These are phyloP conservation scores for Premnoplex brunnescens DNA, from an alignment of 2,797 vertebrate species.

Conservation along the genomic window DNA sequence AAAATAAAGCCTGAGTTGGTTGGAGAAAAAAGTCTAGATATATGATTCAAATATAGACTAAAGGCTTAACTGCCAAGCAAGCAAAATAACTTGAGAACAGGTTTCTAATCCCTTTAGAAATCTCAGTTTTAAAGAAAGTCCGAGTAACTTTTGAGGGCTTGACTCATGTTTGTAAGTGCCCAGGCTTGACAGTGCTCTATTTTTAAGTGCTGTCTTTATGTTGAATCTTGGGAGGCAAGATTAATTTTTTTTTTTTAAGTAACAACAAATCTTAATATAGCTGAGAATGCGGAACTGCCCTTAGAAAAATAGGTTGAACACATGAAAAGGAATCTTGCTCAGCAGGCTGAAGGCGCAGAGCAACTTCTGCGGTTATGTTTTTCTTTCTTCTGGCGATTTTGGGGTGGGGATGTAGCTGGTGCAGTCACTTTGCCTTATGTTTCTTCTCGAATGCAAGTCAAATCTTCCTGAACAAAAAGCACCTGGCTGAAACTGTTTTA, in stretches of 20 bases:
- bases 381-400: slow-evolving; percentile 57
- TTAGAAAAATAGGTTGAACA: slow-evolving; percentile 59
- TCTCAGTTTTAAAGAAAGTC: slow-evolving; percentile 1
- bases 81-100: neutral
- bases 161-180: neutral
- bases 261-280: slow-evolving; percentile 58
- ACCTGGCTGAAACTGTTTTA: neutral
- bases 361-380: slow-evolving; percentile 59
- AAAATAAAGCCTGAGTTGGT: neutral
- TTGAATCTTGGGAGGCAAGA: slow-evolving; percentile 26
- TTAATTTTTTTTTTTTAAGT: slow-evolving; percentile 15
- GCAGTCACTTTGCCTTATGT: neutral
- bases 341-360: slow-evolving; percentile 68
- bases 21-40: neutral
- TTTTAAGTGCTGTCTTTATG: slow-evolving; percentile 39
- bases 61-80: neutral
- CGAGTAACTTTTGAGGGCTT: neutral
- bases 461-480: neutral
- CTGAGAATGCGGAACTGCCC: slow-evolving; percentile 87
- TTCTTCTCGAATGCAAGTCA: slow-evolving; percentile 6
- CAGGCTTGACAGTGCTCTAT: slow-evolving; percentile 29
- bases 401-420: slow-evolving; percentile 53
- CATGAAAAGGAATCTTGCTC: slow-evolving; percentile 77
- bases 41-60: neutral
- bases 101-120: slow-evolving; percentile 30